Evolutionary conservation across 2,797 vertebrate genomes (phyloP), one percentile per base, ranked within the genome.

Genomic region (Choloepus didactylus): DNA sequence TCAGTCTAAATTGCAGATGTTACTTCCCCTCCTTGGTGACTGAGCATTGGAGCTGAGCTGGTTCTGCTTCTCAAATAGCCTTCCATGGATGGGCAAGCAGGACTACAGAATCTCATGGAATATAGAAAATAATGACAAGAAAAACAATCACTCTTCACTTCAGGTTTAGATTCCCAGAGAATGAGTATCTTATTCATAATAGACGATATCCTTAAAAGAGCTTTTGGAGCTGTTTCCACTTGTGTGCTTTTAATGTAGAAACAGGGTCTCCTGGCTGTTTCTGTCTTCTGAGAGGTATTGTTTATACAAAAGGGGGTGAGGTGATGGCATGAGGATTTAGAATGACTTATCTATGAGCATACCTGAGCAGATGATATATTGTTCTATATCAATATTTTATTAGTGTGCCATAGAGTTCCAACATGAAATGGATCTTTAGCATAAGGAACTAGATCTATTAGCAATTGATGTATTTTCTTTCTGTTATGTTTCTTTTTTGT

Each of bases 391-490:
- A 35, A 35, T 35, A 35, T 35, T 35, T 35, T 35, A 35, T 35
- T 35, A 35, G 35, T 35, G 35, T 35, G 35, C 35, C 35, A 35
- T 35, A 35, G 35, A 35, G 35, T 35, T 35, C 35, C 35, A 35
- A 35, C 35, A 35, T 35, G 35, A 35, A 35, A 35, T 35, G 35
- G 35, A 35, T 35, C 2, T 35, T 35, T 21, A 11, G 27, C 56
- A 31, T 44, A 72, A 90, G 38, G 35, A 80, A 67, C 35, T 46
- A 41, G 49, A 70, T 51, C 19, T 90, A 59, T 31, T 82, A 81
- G 54, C 21, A 90, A 91, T 21, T 9, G 23, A 62, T 92, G 38
- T 19, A 75, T 59, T 83, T 79, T 88, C 38, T 85, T 95, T 31
- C 31, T 38, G 12, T 76, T 70, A 21, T 75, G 62, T 86, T 67